Percentiles rank a stretch among this genome's conserved stretches.
Conservation (phyloP, 2,797 vertebrate species). For the Lates japonicus region DNA sequence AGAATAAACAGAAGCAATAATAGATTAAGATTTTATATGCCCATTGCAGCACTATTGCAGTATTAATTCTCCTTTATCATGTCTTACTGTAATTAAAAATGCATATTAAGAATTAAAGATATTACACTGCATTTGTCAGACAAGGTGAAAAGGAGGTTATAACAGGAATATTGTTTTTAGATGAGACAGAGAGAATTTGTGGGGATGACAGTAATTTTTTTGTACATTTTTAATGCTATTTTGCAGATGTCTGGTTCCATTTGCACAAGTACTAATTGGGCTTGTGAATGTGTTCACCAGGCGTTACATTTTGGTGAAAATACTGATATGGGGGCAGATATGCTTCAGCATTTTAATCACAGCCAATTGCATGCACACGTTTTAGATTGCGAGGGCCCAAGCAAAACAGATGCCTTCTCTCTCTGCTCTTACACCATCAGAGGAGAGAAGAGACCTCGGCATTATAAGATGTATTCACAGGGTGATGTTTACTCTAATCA, state of each 20-base stretch:
- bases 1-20: background rate
- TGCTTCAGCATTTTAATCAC: slow-evolving; percentile 56
- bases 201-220: background rate
- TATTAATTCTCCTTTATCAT: slow-evolving; percentile 10
- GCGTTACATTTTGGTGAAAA: background rate
- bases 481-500: slow-evolving; percentile 6
- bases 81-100: slow-evolving; percentile 15
- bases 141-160: slow-evolving; percentile 9
- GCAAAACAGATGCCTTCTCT: slow-evolving; percentile 39
- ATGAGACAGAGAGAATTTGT: slow-evolving; percentile 4
- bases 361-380: slow-evolving; percentile 50
- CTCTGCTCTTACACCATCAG: slow-evolving; percentile 25
- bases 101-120: background rate
- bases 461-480: slow-evolving; percentile 6
- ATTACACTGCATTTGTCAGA: background rate
- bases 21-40: slow-evolving; percentile 5
- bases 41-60: background rate
- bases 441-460: background rate
- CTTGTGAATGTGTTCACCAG: slow-evolving; percentile 6
- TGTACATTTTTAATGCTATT: slow-evolving; percentile 7
- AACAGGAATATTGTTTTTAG: background rate
- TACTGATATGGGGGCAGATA: slow-evolving; percentile 43
- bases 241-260: background rate
- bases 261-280: background rate
- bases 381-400: slow-evolving; percentile 43